phyloP scores from a whole-genome alignment of 1,140 invertebrate species.

The Temnothorax curvispinosus region DNA sequence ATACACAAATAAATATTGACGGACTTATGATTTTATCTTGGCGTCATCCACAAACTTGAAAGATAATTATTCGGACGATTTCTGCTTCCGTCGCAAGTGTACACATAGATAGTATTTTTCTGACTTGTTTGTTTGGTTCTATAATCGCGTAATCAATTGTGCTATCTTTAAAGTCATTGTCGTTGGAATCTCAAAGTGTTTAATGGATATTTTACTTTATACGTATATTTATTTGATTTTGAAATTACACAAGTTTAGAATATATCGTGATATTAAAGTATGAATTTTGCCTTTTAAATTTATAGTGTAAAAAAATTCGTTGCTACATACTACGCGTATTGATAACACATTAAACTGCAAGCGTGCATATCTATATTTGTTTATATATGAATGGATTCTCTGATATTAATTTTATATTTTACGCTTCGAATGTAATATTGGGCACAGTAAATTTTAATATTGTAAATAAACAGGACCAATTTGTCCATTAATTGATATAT shows the following conservation, averaged over 20 bases:
- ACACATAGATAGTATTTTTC: background rate
- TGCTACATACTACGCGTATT: background rate
- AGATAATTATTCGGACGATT: background rate
- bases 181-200: background rate
- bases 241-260: background rate
- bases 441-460: background rate
- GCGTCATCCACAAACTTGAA: background rate
- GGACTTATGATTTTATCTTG: background rate
- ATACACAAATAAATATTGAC: conserved; percentile 3
- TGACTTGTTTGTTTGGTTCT: background rate
- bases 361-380: background rate
- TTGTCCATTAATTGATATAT: background rate
- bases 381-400: background rate
- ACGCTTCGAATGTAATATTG: background rate
- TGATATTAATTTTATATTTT: conserved; percentile 11
- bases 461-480: background rate
- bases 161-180: background rate
- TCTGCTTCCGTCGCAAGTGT: background rate
- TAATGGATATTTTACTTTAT: background rate
- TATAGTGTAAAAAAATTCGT: background rate
- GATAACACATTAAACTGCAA: background rate
- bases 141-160: background rate
- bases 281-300: background rate
- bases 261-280: background rate
- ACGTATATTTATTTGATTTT: background rate